Evolutionary conservation across 2,797 vertebrate species (phyloP).

Genomic region (Nyctibius grandis): DNA sequence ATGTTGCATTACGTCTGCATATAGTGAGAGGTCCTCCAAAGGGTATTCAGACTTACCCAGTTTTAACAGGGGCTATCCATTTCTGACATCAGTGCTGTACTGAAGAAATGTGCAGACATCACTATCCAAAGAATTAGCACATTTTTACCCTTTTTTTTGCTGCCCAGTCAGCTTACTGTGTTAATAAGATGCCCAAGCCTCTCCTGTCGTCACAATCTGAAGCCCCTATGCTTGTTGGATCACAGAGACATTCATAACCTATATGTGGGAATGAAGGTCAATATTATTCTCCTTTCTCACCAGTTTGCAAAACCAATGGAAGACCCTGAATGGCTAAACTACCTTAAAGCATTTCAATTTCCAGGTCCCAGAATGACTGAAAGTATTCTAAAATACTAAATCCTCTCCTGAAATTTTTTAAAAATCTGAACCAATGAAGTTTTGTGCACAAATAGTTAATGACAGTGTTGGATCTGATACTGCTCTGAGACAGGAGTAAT

Average conservation of each 20-base stretch:
- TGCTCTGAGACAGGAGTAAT: background rate
- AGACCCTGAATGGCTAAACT: background rate
- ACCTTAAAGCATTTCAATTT: background rate
- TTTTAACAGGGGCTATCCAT: background rate
- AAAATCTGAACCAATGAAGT: background rate
- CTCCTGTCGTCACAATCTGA: background rate
- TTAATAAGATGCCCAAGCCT: background rate
- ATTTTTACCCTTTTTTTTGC: background rate
- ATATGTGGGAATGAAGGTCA: background rate
- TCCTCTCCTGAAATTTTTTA: background rate
- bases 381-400: background rate
- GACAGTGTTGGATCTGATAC: background rate
- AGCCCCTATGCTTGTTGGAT: background rate
- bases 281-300: background rate
- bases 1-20: background rate
- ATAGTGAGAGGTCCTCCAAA: background rate
- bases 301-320: background rate
- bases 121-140: background rate
- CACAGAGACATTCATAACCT: background rate
- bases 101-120: background rate
- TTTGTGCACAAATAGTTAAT: background rate
- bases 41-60: background rate
- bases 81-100: background rate
- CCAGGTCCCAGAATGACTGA: background rate
- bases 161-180: background rate